These are phyloP conservation scores for Limnephilus auricula DNA, from an alignment of 2,888 invertebrate genomes.

Conservation along the genomic window DNA sequence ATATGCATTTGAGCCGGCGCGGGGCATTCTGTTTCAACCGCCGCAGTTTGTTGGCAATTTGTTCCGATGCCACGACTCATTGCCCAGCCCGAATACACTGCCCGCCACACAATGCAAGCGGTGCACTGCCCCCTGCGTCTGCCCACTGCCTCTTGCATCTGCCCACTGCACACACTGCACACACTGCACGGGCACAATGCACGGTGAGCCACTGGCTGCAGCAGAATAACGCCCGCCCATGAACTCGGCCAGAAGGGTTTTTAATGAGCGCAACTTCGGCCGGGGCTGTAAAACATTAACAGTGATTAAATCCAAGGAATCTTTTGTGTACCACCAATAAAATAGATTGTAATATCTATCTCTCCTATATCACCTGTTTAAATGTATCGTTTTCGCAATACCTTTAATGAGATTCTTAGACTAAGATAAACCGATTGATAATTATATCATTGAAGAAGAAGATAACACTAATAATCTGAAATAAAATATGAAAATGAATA, in stretches of 20 bases:
- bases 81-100: conserved; percentile 42
- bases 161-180: background rate
- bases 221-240: background rate
- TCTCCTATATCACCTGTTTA: no score
- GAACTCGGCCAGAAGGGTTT: background rate
- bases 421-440: no score
- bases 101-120: conserved; percentile 21
- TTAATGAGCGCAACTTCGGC: background rate
- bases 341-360: no score
- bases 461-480: no score
- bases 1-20: conserved; percentile 22
- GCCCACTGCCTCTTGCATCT: no score
- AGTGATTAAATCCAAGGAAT: no score
- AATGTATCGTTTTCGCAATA: no score
- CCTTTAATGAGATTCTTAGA: no score
- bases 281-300: background rate
- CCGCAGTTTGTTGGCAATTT: conserved; percentile 57
- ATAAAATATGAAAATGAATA: no score
- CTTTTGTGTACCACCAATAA: no score
- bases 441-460: no score
- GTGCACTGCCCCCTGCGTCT: background rate
- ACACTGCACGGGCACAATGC: background rate
- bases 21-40: conserved; percentile 43
- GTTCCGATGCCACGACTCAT: conserved; percentile 57
- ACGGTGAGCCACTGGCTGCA: background rate